phyloP scores from a whole-genome alignment of 92 coral and sea anemone genomes.

The Phenganax subtilis region DNA sequence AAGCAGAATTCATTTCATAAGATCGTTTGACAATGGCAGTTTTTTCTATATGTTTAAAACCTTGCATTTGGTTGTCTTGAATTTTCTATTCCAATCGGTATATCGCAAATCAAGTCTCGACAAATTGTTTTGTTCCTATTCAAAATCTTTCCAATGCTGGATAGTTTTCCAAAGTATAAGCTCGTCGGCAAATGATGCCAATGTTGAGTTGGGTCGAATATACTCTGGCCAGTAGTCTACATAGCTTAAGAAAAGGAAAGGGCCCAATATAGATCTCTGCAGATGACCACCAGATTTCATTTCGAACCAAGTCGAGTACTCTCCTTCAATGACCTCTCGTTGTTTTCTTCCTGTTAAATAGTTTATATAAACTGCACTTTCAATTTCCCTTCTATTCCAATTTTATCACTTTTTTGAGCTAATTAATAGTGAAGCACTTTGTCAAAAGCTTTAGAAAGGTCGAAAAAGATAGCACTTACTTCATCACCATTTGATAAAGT shows the following conservation, averaged over 20 bases:
- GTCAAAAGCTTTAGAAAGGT: constrained; percentile 11
- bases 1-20: too few relatives aligned
- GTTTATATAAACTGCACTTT: constrained; percentile 26
- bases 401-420: not conserved
- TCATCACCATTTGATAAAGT: not conserved
- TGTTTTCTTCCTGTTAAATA: constrained; percentile 39
- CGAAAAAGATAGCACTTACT: not conserved
- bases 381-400: not conserved
- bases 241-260: constrained; percentile 40
- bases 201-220: constrained; percentile 14
- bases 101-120: not conserved
- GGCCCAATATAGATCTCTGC: too few relatives aligned
- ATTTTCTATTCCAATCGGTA: not conserved
- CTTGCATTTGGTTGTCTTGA: not conserved
- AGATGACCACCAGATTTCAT: constrained; percentile 35
- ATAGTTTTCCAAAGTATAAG: constrained; percentile 21
- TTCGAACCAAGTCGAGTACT: constrained; percentile 23
- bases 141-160: not conserved
- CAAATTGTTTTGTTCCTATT: not conserved
- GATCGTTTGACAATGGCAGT: not conserved
- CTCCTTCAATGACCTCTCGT: constrained; percentile 40
- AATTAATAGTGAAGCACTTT: not conserved
- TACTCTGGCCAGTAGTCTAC: constrained; percentile 38
- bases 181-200: constrained; percentile 46
- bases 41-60: not conserved